Base-by-base conservation (phyloP, 35 echinoderm and acorn worm species). In the Amphiura filiformis region DNA sequence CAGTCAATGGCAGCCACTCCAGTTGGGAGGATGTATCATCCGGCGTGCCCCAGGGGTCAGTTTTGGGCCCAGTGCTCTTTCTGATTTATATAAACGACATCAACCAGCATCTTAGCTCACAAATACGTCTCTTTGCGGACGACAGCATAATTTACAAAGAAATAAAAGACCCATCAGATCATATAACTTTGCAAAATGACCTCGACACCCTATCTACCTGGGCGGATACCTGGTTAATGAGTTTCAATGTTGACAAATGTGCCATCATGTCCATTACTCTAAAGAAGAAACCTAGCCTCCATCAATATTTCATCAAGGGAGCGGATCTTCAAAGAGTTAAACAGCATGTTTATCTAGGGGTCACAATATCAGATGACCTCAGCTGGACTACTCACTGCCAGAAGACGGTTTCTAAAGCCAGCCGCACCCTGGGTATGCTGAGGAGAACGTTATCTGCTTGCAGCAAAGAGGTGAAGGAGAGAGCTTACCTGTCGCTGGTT, bases 11-110 rank as follows among this genome's bases (percentile, higher is more conserved):
- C 30, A 47, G 26, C 30, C 78, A 79, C 1, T 93, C 86, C 11
- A 32, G 31, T 3, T 84, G 80, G 39, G 77, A 26, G 36, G 22
- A 80, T 26, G 91, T 87, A 32, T n/a, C n/a, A 75, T 38, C 79
- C 84, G 87, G 90, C 84, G 84, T 87, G 0, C 84, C 90, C 28
- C 90, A 93, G 44, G 91, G 86, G 11, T 82, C 77, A 75, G 91
- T 93, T 13, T 39, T 89, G 30, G 91, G 91, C 3, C 86, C 76
- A 34, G 79, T 36, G 26, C 37, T 89, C 20, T 93, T 93, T 39
- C 79, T 93, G 22, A 14, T 82, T 0, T 89, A 65, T 35, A 90
- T n/a, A 28, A 36, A 90, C 85, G 13, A 79, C 85, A 31, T 34
- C 1, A 42, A 15, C 42, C 76, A 42, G 32, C 14, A 32, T n/a